Conservation (phyloP, 2,888 invertebrate genomes). For the Caenorhabditis sp. region DNA sequence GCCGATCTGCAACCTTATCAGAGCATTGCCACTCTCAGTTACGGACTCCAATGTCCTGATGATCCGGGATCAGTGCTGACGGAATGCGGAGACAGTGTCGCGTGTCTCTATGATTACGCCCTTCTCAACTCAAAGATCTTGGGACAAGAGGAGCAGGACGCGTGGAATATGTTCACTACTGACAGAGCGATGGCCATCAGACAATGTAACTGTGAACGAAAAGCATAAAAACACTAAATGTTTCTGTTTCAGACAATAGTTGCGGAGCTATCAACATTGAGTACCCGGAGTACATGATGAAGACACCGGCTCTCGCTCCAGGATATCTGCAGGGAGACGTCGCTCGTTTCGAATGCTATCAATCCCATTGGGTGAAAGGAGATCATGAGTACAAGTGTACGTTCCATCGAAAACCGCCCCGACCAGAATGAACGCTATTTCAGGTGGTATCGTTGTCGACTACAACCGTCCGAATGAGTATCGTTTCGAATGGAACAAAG, state of each 20-base stretch:
- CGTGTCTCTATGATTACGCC: conserved; percentile 75
- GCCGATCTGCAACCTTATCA: conserved; percentile 74
- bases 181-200: conserved; percentile 67
- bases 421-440: too few species aligned
- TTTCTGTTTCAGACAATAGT: conserved; percentile 73
- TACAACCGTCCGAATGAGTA: conserved; percentile 75
- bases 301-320: conserved; percentile 74
- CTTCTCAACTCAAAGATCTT: conserved; percentile 76
- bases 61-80: conserved; percentile 73
- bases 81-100: conserved; percentile 77
- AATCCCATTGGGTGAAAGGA: conserved; percentile 78
- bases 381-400: conserved; percentile 78
- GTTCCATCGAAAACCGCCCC: too few species aligned
- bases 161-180: conserved; percentile 69
- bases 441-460: conserved; percentile 73
- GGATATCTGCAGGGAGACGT: conserved; percentile 78
- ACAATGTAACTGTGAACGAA: conserved; percentile 68
- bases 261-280: conserved; percentile 79
- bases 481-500: conserved; percentile 79
- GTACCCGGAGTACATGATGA: conserved; percentile 78
- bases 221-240: too few species aligned
- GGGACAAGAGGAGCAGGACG: conserved; percentile 73
- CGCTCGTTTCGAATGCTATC: conserved; percentile 77
- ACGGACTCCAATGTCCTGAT: conserved; percentile 72
- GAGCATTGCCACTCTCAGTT: conserved; percentile 66